A percentile compares a stretch with the other conserved stretches of the same genome.
Conservation (phyloP, 2,888 invertebrate genomes). For the Oscheius sp. region DNA sequence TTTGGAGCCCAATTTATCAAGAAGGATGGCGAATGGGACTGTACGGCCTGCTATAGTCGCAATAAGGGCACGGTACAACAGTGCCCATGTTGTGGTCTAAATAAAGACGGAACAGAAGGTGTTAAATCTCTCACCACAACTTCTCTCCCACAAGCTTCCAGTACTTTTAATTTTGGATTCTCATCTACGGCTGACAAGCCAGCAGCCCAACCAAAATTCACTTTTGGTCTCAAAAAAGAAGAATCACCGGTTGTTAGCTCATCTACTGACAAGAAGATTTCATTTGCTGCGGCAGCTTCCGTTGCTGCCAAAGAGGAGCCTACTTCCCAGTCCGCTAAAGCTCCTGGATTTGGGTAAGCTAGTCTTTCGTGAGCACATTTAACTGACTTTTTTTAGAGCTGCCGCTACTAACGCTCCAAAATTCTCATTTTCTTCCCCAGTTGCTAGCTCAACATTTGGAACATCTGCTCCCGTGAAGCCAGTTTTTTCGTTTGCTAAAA, state of each 20-base stretch:
- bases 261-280: constrained; percentile 32
- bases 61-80: constrained; percentile 28
- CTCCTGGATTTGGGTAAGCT: constrained; percentile 26
- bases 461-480: constrained; percentile 18
- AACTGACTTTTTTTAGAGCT: constrained; percentile 13
- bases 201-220: not conserved
- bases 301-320: constrained; percentile 37
- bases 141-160: not conserved
- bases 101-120: constrained; percentile 43
- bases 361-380: not conserved
- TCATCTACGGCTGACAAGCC: not conserved
- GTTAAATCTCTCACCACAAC: constrained; percentile 19
- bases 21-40: constrained; percentile 56
- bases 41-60: constrained; percentile 47
- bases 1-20: constrained; percentile 57
- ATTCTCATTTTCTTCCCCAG: constrained; percentile 35
- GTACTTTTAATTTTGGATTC: not conserved
- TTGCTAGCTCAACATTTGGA: not conserved
- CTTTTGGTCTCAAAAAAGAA: not conserved
- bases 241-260: constrained; percentile 29
- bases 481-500: constrained; percentile 13
- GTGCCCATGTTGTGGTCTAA: constrained; percentile 48
- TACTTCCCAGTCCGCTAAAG: not conserved
- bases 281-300: constrained; percentile 39
- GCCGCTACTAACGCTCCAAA: constrained; percentile 25